Conservation (phyloP, 2,113 vertebrate species). For the Loxodonta africana region DNA sequence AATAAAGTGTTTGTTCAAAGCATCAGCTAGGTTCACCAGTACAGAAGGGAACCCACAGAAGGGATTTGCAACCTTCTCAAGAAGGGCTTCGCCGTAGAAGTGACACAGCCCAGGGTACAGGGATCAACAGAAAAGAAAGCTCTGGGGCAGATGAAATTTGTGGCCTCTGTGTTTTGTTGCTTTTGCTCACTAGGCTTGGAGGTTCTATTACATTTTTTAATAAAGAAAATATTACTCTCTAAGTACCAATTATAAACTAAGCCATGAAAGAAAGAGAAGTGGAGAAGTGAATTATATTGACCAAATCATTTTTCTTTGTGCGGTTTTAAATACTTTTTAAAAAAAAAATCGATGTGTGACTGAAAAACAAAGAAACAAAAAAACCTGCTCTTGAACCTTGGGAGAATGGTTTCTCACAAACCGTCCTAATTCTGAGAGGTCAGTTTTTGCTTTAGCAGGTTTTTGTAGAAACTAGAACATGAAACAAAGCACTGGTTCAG, state of each 20-base stretch:
- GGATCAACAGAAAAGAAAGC: not conserved
- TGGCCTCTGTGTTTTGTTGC: not conserved
- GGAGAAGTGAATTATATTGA: constrained; percentile 2
- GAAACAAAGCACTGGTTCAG: not conserved
- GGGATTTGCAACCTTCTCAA: not conserved
- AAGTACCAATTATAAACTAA: constrained; percentile 22
- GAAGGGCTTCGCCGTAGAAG: not conserved
- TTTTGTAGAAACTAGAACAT: constrained; percentile 37
- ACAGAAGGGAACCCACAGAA: not conserved
- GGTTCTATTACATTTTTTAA: constrained; percentile 31
- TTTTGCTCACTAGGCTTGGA: not conserved
- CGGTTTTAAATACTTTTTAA: constrained; percentile 48
- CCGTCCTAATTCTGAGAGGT: constrained; percentile 4
- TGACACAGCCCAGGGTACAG: not conserved
- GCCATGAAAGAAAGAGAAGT: constrained; percentile 24
- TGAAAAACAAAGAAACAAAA: not conserved
- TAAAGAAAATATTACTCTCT: not conserved
- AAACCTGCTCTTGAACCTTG: constrained; percentile 7
- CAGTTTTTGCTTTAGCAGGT: not conserved
- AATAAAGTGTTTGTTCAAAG: not conserved
- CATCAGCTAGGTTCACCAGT: not conserved
- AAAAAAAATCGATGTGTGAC: constrained; percentile 42
- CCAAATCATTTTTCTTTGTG: not conserved
- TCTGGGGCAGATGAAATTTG: not conserved
- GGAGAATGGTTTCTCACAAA: not conserved